Conservation (phyloP, 2,797 vertebrate genomes). For the Mycteria americana region DNA sequence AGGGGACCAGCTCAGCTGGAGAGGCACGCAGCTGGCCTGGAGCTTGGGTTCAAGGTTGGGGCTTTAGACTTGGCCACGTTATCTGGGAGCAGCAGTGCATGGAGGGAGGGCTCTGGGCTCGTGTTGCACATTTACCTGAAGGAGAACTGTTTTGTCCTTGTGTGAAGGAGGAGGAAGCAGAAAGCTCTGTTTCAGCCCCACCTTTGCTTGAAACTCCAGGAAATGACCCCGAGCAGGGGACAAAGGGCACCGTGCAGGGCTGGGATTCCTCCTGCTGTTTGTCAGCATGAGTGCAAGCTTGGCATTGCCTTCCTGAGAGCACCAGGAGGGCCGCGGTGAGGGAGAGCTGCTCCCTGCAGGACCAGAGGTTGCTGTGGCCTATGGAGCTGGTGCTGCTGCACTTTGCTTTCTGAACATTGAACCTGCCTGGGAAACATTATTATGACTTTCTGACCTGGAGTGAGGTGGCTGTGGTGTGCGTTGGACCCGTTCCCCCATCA, state of each 20-base stretch:
- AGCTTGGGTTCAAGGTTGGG: background rate
- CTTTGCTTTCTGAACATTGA: background rate
- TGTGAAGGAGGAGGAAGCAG: background rate
- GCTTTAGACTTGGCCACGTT: background rate
- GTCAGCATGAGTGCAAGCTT: background rate
- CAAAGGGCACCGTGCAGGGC: background rate
- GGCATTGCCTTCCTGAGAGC: background rate
- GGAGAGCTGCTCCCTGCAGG: background rate
- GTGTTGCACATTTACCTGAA: background rate
- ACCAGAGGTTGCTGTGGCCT: accelerated
- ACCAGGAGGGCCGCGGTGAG: background rate
- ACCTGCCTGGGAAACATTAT: background rate
- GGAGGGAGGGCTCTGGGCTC: background rate
- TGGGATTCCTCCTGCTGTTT: background rate
- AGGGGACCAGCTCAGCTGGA: background rate
- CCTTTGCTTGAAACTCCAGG: background rate
- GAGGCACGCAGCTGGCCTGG: background rate
- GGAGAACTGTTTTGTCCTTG: background rate
- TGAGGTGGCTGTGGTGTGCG: accelerated
- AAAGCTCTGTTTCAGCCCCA: background rate
- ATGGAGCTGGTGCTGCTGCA: background rate
- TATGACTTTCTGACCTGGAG: background rate
- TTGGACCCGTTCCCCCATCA: background rate
- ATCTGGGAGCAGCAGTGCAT: background rate
- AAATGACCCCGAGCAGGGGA: background rate